Base-by-base conservation (phyloP, 2,113 vertebrate genomes). In the Agapornis roseicollis region DNA sequence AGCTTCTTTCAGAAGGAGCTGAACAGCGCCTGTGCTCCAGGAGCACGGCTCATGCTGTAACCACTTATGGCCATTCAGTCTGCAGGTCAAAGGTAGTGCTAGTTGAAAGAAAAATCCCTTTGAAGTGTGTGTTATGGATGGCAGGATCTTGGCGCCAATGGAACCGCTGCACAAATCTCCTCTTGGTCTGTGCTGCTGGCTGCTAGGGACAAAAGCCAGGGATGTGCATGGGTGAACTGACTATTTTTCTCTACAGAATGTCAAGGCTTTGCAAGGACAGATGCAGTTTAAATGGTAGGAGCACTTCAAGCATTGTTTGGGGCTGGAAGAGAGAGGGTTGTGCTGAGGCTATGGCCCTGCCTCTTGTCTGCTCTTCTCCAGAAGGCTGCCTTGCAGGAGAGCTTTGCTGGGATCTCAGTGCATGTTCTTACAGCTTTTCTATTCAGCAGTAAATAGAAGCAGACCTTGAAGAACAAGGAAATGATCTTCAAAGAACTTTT, bases 221-320 rank as follows among this genome's bases (percentile, higher is more conserved):
- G 42, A 27, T 60, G 58, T 14, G 29, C 27, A 6, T 2, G 39
- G 25, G n/a, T 31, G 29, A 41, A 7, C 19, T 22, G 29, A 6
- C 33, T 3, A 0, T 9, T 80, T 25, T 19, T 33, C n/a, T 68
- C 39, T 52, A 11, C 12, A 1, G 44, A 29, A 65, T 1, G 7
- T 42, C 41, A 27, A 27, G n/a, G 42, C 42, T 65, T 42, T 42
- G 25, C 24, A 27, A 28, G 69, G 44, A 44, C 52, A 37, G 18
- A 4, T 19, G 13, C 18, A 7, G 10, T 42, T 69, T 25, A 29
- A 37, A 17, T 46, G 64, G 11, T 46, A 31, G 49, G 50, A 33
- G 65, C 20, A 3, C 20, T 46, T 4, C 33, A 37, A 39, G 35
- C 35, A 2, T 17, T 1, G 2, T 12, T 16, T 29, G 47, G 42